Conservation (phyloP, 2,888 invertebrate species). For the Phengaris alcon region DNA sequence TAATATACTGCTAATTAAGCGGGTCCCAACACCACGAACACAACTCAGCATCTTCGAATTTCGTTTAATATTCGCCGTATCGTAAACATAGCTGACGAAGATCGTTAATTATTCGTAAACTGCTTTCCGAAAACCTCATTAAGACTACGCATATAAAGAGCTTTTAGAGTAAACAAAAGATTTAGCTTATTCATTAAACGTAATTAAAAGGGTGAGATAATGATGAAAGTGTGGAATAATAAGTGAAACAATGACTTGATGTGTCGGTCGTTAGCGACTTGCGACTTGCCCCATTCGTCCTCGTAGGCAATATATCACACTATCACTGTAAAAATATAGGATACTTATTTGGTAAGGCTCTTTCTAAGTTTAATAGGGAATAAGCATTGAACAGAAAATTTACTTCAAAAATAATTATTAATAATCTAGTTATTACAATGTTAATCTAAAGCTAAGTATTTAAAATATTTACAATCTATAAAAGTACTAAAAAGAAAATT, state of each 20-base stretch:
- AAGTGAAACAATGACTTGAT: constrained; percentile 53
- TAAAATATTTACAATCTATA: no score
- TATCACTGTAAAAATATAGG: no score
- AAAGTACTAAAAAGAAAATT: no score
- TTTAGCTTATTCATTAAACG: constrained; percentile 77
- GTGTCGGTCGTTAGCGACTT: constrained; percentile 36
- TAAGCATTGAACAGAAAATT: no score
- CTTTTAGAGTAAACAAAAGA: constrained; percentile 69
- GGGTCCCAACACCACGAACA: not conserved
- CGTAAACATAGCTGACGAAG: constrained; percentile 41
- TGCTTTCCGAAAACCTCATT: constrained; percentile 74
- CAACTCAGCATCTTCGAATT: constrained; percentile 32
- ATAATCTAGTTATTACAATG: no score
- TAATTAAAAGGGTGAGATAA: constrained; percentile 67
- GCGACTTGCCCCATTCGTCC: not conserved
- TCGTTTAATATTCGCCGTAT: constrained; percentile 32
- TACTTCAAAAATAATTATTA: no score
- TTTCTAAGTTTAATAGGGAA: no score
- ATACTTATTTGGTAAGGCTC: no score
- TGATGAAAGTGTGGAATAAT: constrained; percentile 58
- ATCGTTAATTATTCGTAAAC: constrained; percentile 67
- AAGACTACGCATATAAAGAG: constrained; percentile 66
- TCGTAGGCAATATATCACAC: no score
- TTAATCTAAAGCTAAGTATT: no score
- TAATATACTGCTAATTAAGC: constrained; percentile 3